phyloP scores from a whole-genome alignment of 1,140 invertebrate genomes.

The Mizuhopecten yessoensis region DNA sequence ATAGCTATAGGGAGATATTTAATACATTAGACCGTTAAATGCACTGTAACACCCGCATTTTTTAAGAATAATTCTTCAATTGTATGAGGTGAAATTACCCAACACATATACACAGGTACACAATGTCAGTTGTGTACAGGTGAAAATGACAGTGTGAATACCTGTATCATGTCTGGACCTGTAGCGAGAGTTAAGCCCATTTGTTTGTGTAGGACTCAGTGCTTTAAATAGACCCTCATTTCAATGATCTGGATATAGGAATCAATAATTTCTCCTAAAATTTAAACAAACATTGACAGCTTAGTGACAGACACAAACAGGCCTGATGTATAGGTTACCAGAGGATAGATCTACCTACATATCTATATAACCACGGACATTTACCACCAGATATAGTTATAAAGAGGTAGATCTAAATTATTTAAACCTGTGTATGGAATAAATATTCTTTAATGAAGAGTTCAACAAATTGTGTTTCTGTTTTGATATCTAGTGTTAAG shows the following conservation, averaged over 20 bases:
- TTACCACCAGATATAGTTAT: neutral
- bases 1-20: neutral
- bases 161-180: neutral
- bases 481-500: no score
- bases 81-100: neutral
- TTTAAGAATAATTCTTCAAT: neutral
- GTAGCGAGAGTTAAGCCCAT: neutral
- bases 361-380: neutral
- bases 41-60: neutral
- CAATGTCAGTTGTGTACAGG: neutral
- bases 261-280: conserved; percentile 29
- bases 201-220: neutral
- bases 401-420: neutral
- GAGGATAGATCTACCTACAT: neutral
- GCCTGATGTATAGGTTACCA: neutral
- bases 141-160: neutral
- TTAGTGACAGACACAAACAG: conserved; percentile 17
- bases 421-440: neutral
- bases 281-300: conserved; percentile 28
- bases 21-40: neutral
- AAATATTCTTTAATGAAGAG: neutral
- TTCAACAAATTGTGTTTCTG: no score
- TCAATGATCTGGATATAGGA: neutral
- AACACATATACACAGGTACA: conserved; percentile 27
- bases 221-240: conserved; percentile 24